phyloP scores from a whole-genome alignment of 2,888 invertebrate genomes.

The Athrips mouffetella region DNA sequence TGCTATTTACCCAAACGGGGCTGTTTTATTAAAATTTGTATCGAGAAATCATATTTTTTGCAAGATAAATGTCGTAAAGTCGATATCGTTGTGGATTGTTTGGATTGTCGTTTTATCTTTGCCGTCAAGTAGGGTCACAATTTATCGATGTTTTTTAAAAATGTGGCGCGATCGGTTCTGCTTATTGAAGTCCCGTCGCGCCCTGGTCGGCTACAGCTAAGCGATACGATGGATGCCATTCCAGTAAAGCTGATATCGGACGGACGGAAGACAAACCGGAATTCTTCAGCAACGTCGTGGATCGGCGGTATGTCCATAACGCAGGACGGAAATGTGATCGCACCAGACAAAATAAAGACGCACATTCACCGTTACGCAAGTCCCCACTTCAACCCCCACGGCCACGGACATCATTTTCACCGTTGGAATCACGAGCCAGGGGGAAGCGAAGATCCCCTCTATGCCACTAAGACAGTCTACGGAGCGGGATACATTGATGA shows the following conservation, averaged over 20 bases:
- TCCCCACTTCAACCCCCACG: conserved; percentile 74
- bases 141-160: conserved; percentile 49
- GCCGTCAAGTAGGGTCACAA: conserved; percentile 53
- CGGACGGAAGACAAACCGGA: conserved; percentile 66
- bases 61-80: conserved; percentile 66
- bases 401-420: conserved; percentile 70
- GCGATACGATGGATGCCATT: conserved; percentile 74
- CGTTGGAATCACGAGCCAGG: conserved; percentile 75
- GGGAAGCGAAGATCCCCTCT: conserved; percentile 70
- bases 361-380: conserved; percentile 74
- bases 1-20: conserved; percentile 50
- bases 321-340: conserved; percentile 73
- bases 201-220: conserved; percentile 66
- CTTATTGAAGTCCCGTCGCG: conserved; percentile 59
- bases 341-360: conserved; percentile 72
- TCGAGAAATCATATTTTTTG: conserved; percentile 37
- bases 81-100: conserved; percentile 56
- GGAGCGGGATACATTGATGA: conserved; percentile 75
- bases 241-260: conserved; percentile 77
- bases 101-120: conserved; percentile 55
- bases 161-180: conserved; percentile 64
- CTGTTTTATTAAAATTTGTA: conserved; percentile 34
- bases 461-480: conserved; percentile 78
- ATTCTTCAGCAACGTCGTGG: conserved; percentile 67
- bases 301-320: conserved; percentile 77